A percentile compares a stretch with the other conserved stretches of the same genome.
Evolutionary conservation across 2,797 vertebrate species (phyloP).

Genomic region (Acridotheres tristis): DNA sequence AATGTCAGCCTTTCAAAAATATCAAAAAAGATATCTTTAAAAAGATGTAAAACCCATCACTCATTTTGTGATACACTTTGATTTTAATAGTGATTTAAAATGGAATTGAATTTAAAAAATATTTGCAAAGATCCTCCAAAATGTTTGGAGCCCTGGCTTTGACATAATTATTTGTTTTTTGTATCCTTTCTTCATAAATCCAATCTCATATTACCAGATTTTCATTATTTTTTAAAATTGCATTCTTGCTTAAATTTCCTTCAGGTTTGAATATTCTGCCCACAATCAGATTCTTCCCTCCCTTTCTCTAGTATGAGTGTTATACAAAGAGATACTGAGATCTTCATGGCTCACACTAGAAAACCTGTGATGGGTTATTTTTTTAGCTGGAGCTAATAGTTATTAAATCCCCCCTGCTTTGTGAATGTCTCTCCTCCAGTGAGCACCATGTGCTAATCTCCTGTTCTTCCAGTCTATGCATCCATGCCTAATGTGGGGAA

Average conservation of each 20-base stretch:
- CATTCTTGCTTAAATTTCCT: background rate
- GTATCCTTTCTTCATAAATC: background rate
- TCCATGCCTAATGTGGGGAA: slow-evolving; percentile 61
- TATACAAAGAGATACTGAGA: background rate
- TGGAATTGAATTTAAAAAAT: background rate
- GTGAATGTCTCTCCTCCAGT: slow-evolving; percentile 9
- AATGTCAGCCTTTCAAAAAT: background rate
- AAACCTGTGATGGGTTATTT: background rate
- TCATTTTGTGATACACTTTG: background rate
- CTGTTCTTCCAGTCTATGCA: slow-evolving; percentile 55
- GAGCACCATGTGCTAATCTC: slow-evolving; percentile 43
- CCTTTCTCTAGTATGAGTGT: background rate
- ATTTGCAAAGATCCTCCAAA: background rate
- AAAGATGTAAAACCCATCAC: background rate
- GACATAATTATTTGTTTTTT: background rate
- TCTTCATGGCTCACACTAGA: background rate
- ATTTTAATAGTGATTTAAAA: background rate
- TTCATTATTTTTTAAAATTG: fast-evolving
- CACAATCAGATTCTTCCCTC: background rate
- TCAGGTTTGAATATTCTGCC: background rate
- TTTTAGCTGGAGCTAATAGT: background rate
- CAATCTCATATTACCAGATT: background rate
- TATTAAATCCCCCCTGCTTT: slow-evolving; percentile 11
- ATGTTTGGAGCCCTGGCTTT: background rate
- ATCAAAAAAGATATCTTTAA: background rate